Conservation (phyloP, 2,797 vertebrate species). For the Rousettus madagascariensis region DNA sequence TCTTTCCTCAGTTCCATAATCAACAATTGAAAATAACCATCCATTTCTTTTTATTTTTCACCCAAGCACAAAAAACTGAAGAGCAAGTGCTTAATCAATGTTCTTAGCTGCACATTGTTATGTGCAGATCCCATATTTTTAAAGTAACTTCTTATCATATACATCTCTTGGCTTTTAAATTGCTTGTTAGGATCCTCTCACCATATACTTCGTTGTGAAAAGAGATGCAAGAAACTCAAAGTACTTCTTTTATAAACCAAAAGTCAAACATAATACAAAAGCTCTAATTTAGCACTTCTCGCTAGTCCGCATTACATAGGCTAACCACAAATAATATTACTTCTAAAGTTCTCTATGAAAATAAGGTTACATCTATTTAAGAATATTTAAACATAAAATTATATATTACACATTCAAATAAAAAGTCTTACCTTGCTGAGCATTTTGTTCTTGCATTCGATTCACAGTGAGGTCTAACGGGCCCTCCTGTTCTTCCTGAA, state of each 20-base stretch:
- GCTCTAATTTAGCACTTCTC: not conserved
- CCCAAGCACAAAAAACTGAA: slow-evolving; percentile 20
- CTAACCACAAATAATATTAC: not conserved
- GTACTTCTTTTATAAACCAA: slow-evolving; percentile 36
- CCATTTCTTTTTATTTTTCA: not conserved
- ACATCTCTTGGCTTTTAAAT: slow-evolving; percentile 26
- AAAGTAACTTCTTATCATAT: not conserved
- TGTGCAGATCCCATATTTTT: not conserved
- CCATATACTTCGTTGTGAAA: slow-evolving; percentile 17
- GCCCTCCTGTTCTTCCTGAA: slow-evolving; percentile 91
- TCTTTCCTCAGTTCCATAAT: slow-evolving; percentile 16
- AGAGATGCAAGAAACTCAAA: not conserved
- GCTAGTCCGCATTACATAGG: not conserved
- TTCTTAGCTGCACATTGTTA: not conserved
- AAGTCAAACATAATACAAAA: not conserved
- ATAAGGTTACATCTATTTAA: not conserved
- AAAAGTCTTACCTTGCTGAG: slow-evolving; percentile 88
- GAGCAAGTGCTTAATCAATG: slow-evolving; percentile 17
- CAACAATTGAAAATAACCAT: not conserved
- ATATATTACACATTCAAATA: not conserved
- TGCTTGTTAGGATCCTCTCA: not conserved
- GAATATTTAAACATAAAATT: not conserved
- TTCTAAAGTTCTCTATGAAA: not conserved
- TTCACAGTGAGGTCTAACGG: slow-evolving; percentile 98
- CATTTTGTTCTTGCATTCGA: slow-evolving; percentile 89